Evolutionary conservation across 2,888 invertebrate species (phyloP), one percentile per base, ranked within the genome.

Genomic region (Megastigmus dorsalis): DNA sequence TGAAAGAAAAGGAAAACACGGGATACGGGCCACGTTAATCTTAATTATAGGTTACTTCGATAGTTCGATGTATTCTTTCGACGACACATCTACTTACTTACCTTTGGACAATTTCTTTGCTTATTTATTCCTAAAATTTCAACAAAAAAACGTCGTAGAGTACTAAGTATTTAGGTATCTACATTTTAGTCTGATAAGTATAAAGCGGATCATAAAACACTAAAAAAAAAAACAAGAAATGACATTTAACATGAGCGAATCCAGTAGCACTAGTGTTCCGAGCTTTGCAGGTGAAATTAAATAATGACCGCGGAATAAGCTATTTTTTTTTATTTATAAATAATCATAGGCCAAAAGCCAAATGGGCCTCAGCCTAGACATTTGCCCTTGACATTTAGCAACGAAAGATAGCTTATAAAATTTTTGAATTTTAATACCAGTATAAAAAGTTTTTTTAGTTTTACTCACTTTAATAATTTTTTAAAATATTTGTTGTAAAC

Each of bases 381-480:
- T 81, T 79, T 83, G 80, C 80, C 85, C 85, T 86, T 86, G 86
- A 85, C 85, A 86, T 85, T 85, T 83, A 79, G 78, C 74, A 60
- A 73, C 59, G 28, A 28, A 73, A 70, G 72, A 59, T 74, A 48
- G n/a, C n/a, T n/a, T n/a, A n/a, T n/a, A n/a, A n/a, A n/a, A n/a
- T n/a, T n/a, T n/a, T n/a, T n/a, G n/a, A n/a, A n/a, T n/a, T n/a
- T n/a, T n/a, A n/a, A n/a, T n/a, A n/a, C n/a, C n/a, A n/a, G n/a
- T n/a, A n/a, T n/a, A n/a, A n/a, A n/a, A n/a, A n/a, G n/a, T n/a
- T n/a, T n/a, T n/a, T n/a, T n/a, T n/a, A n/a, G n/a, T n/a, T n/a
- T n/a, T n/a, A n/a, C n/a, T n/a, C n/a, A n/a, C n/a, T n/a, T n/a
- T n/a, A n/a, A n/a, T n/a, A n/a, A n/a, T n/a, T n/a, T n/a, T n/a